Percentiles rank a stretch among this genome's conserved stretches.
These are phyloP conservation scores for Cyprinodon tularosa DNA, from an alignment of 2,113 vertebrate species.

Conservation along the genomic window DNA sequence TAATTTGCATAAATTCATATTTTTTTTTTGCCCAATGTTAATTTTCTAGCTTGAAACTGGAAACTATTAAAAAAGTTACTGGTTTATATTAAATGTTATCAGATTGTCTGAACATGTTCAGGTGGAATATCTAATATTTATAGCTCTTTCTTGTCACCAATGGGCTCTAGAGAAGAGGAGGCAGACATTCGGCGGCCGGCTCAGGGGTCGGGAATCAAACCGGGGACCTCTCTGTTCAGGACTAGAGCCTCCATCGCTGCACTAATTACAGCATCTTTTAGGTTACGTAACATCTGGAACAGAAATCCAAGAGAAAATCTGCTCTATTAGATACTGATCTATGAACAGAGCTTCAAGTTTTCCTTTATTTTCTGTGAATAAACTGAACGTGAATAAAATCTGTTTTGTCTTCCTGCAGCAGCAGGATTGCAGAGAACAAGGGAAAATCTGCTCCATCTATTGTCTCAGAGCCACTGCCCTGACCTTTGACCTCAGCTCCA, in stretches of 20 bases:
- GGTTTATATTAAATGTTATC: not conserved
- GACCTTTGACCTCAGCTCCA: constrained; percentile 67
- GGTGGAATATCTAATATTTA: not conserved
- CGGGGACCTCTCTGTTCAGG: too few relatives aligned
- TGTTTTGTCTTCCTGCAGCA: too few relatives aligned
- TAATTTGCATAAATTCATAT: too few relatives aligned
- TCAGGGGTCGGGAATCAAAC: not conserved
- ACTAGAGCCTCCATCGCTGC: too few relatives aligned
- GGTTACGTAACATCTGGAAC: too few relatives aligned
- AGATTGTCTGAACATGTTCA: not conserved
- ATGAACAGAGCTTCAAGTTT: not conserved
- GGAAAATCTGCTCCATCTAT: constrained; percentile 65
- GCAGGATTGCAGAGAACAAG: not conserved
- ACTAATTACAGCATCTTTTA: too few relatives aligned
- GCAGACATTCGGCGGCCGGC: too few relatives aligned
- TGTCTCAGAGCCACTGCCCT: constrained; percentile 57
- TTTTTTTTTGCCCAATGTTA: too few relatives aligned
- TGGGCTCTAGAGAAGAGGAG: too few relatives aligned
- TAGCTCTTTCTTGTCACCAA: too few relatives aligned
- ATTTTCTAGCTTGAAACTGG: not conserved
- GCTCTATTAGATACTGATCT: not conserved
- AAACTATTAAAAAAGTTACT: not conserved
- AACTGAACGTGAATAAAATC: not conserved
- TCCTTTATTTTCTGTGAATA: not conserved
- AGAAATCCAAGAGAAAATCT: too few relatives aligned